Evolutionary conservation across 2,888 invertebrate species (phyloP).

Genomic region (Rhimphoctona megacephalus): DNA sequence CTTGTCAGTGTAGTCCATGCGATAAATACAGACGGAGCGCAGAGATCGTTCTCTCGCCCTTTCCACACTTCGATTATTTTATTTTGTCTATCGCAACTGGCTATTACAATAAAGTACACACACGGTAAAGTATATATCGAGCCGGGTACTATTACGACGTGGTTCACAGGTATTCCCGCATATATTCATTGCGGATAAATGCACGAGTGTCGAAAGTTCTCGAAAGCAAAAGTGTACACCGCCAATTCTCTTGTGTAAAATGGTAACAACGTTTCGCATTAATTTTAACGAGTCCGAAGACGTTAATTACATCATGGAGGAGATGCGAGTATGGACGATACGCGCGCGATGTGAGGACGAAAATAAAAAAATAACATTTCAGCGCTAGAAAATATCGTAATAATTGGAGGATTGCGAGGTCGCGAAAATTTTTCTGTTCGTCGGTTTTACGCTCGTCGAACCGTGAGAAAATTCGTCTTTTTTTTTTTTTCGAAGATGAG

Average conservation of each 20-base stretch:
- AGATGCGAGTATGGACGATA: slow-evolving; percentile 24
- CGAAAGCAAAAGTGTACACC: slow-evolving; percentile 38
- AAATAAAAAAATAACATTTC: slow-evolving; percentile 3
- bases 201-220: slow-evolving; percentile 44
- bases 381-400: slow-evolving; percentile 29
- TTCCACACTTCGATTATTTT: slow-evolving; percentile 32
- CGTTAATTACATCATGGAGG: slow-evolving; percentile 51
- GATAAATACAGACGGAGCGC: slow-evolving; percentile 26
- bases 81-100: slow-evolving; percentile 45
- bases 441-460: neutral
- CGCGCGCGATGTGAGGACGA: neutral
- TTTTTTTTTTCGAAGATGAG: neutral
- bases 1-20: slow-evolving; percentile 27
- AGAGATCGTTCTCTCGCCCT: slow-evolving; percentile 15
- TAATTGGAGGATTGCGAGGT: slow-evolving; percentile 32
- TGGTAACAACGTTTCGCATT: slow-evolving; percentile 24
- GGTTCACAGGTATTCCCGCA: slow-evolving; percentile 14
- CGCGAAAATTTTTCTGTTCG: slow-evolving; percentile 17
- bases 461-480: slow-evolving; percentile 27
- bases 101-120: slow-evolving; percentile 40
- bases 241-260: neutral
- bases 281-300: slow-evolving; percentile 51
- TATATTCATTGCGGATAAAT: slow-evolving; percentile 8
- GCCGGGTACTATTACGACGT: neutral
- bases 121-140: slow-evolving; percentile 9